Percentiles rank a stretch among this genome's conserved stretches.
phyloP scores from a whole-genome alignment of 2,113 vertebrate genomes.

The Thomomys bottae region DNA sequence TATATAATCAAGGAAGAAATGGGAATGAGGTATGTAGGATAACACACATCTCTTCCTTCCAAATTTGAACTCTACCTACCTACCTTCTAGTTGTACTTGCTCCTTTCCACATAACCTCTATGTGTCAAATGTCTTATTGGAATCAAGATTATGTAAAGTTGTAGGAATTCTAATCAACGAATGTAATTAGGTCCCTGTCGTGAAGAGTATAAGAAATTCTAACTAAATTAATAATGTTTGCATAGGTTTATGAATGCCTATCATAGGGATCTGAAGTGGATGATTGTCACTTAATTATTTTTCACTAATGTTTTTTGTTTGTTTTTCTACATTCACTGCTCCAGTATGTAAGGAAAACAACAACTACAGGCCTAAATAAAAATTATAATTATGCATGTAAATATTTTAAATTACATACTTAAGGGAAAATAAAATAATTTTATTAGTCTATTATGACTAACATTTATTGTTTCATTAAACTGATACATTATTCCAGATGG shows the following conservation, averaged over 20 bases:
- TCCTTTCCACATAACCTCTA: background rate
- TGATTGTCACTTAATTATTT: constrained; percentile 32
- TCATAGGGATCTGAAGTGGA: background rate
- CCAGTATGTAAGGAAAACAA: background rate
- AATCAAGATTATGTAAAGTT: background rate
- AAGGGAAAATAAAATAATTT: constrained; percentile 25
- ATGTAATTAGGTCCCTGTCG: constrained; percentile 18
- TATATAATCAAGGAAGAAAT: background rate
- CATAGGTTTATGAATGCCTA: constrained; percentile 8
- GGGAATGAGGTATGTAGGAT: background rate
- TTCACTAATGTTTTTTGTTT: background rate
- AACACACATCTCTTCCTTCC: background rate
- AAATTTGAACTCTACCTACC: background rate
- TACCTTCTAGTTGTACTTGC: background rate
- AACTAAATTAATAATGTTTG: background rate
- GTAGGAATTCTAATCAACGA: background rate
- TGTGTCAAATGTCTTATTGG: constrained; percentile 37
- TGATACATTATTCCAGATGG: background rate
- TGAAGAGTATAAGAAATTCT: background rate
- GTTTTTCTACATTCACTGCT: background rate
- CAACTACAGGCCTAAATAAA: background rate
- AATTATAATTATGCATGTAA: constrained; percentile 24
- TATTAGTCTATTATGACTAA: constrained; percentile 31
- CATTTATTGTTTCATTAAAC: constrained; percentile 49
- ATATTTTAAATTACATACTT: constrained; percentile 44